Base-by-base conservation (phyloP, 2,888 invertebrate genomes). In the Agrotis exclamationis region DNA sequence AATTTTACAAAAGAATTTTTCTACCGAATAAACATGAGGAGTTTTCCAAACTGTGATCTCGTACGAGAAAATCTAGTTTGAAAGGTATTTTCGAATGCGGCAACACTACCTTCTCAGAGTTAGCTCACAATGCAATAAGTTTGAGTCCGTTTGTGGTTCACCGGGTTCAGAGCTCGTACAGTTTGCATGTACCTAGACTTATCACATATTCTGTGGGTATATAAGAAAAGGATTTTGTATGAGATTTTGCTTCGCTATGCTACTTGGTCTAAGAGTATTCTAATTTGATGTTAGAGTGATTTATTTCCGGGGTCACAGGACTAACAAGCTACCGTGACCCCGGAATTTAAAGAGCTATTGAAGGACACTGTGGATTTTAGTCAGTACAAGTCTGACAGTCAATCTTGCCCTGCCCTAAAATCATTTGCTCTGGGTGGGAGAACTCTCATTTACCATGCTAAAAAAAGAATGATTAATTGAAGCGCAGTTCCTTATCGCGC, bases 111-210 rank as follows among this genome's bases (percentile, higher is more conserved):
- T 47, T 57, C 44, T 58, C 62, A 47, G 33, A 50, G 62, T 76
- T 47, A 14, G 47, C 44, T 28, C 44, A 76, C 57, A 75, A 75
- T 75, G 57, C 57, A 76, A 75, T 75, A 68, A 67, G 16, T 13
- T 22, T 76, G 62, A 50, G 33, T 44, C 24, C 16, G 48, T 62
- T 51, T 64, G 18, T 70, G 77, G 70, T 63, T 69, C 74, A 28
- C 28, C 57, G 50, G 18, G 51, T 44, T 70, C 51, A 45, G n/a
- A 44, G 44, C 18, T 44, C 33, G 45, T 33, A 44, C 14, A 13
- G n/a, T 54, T 11, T 22, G 22, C 1, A 18, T 6, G 14, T 24
- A n/a, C n/a, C n/a, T n/a, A 6, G 11, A 28, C 3, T 57, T 28
- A n/a, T 13, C 18, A n/a, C 58, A 4, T 13, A 33, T 14, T 39